Evolutionary conservation across 2,797 vertebrate species (phyloP), one percentile per base, ranked within the genome.

Genomic region (Carduelis carduelis): DNA sequence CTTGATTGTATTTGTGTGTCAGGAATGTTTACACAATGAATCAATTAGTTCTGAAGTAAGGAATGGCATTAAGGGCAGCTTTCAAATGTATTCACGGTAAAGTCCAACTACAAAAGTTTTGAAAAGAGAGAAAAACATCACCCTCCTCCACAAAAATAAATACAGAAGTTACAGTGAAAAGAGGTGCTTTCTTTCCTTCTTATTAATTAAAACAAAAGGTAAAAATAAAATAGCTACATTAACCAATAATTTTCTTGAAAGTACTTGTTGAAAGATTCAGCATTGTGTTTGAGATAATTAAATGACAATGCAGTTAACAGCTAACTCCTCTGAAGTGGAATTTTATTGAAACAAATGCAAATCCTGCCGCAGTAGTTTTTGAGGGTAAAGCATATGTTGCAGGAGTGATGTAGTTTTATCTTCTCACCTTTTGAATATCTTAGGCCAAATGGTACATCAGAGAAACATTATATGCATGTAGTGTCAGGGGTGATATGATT

Each of bases 1-100:
- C 87, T 94, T 66, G 82, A 59, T 72, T 94, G 32, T 53, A 55
- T 86, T 86, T 93, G 65, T 80, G 30, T 27, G 23, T 80, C 64
- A 89, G 60, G 55, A 95, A 85, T 91, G 60, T 95, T 96, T 94
- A 72, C 53, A 41, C 13, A 57, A 60, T 28, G 41, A 90, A 91
- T 81, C 84, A 88, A 39, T 95, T 52, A 24, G 55, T 79, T 89
- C 68, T 53, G 50, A 83, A 89, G 63, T 60, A 90, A 76, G 78
- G 34, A 81, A 77, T 41, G 56, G 53, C 69, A 87, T 77, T 77
- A 89, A 91, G 68, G 75, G 37, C 56, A 84, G 50, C 75, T 87
- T 95, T 90, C 63, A 91, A 85, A 82, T 57, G 60, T 15, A 16
- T 34, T 59, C 39, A 61, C 35, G 24, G 52, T 84, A 52, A 95